A percentile compares a stretch with the other conserved stretches of the same genome.
These are phyloP conservation scores for Iphiclides podalirius DNA, from an alignment of 2,888 invertebrate genomes.

Conservation along the genomic window DNA sequence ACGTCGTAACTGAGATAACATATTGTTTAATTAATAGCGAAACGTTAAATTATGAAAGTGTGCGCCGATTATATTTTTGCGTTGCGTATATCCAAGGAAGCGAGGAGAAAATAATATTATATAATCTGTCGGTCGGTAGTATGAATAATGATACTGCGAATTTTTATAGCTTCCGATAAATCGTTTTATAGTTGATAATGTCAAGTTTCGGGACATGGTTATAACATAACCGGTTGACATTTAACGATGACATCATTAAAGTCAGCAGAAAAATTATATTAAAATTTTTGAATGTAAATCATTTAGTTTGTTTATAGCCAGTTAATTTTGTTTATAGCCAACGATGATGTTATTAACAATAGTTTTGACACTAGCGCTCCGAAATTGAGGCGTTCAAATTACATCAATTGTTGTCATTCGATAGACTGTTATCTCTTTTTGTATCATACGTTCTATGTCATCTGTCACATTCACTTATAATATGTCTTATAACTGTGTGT, in stretches of 20 bases:
- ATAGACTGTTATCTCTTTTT: too few species aligned
- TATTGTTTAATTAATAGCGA: conserved; percentile 1
- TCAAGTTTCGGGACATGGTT: conserved; percentile 12
- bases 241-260: not conserved
- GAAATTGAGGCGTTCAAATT: too few species aligned
- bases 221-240: conserved; percentile 6
- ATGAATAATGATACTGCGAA: conserved; percentile 18
- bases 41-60: conserved; percentile 8
- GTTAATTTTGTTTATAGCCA: too few species aligned
- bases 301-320: too few species aligned
- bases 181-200: conserved; percentile 5
- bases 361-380: too few species aligned
- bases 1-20: too few species aligned
- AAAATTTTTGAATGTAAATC: not conserved
- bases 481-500: too few species aligned
- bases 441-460: too few species aligned
- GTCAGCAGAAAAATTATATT: not conserved
- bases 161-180: conserved; percentile 12
- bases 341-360: too few species aligned
- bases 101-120: conserved; percentile 13
- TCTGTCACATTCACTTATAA: too few species aligned
- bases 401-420: too few species aligned
- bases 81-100: conserved; percentile 1
- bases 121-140: conserved; percentile 16
- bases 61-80: conserved; percentile 4